A percentile compares a stretch with the other conserved stretches of the same genome.
These are phyloP conservation scores for Mechanitis messenoides DNA, from an alignment of 2,888 invertebrate genomes.

Conservation along the genomic window DNA sequence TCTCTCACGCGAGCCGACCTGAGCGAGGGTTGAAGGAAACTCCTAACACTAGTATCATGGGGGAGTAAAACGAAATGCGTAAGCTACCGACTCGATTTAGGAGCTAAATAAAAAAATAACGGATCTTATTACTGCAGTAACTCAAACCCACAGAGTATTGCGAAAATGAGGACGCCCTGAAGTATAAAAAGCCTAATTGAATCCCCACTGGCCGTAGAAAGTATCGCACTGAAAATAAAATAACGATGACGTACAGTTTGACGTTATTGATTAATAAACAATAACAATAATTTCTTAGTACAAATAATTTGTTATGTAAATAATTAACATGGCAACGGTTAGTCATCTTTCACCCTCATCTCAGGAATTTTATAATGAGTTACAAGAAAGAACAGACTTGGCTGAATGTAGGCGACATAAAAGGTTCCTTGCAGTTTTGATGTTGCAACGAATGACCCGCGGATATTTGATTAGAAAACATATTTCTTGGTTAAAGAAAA, in stretches of 20 bases:
- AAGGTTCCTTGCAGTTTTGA: slow-evolving; percentile 50
- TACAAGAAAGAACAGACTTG: slow-evolving; percentile 47
- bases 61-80: slow-evolving; percentile 61
- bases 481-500: slow-evolving; percentile 53
- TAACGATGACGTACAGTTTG: background rate
- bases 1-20: slow-evolving; percentile 60
- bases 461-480: slow-evolving; percentile 60
- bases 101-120: slow-evolving; percentile 46
- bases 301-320: background rate
- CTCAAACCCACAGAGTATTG: slow-evolving; percentile 41
- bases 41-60: slow-evolving; percentile 51
- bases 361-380: slow-evolving; percentile 45
- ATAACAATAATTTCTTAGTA: background rate
- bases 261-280: background rate
- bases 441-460: slow-evolving; percentile 53
- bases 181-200: slow-evolving; percentile 10
- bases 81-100: slow-evolving; percentile 53
- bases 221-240: background rate
- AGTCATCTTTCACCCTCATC: slow-evolving; percentile 42
- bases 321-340: slow-evolving; percentile 54
- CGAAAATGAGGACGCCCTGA: slow-evolving; percentile 37
- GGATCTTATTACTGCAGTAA: slow-evolving; percentile 44
- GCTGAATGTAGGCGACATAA: slow-evolving; percentile 47
- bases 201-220: slow-evolving; percentile 4
- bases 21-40: slow-evolving; percentile 47